Evolutionary conservation across 2,888 invertebrate genomes (phyloP), one percentile per base, ranked within the genome.

Genomic region (Blastobasis lacticolella): DNA sequence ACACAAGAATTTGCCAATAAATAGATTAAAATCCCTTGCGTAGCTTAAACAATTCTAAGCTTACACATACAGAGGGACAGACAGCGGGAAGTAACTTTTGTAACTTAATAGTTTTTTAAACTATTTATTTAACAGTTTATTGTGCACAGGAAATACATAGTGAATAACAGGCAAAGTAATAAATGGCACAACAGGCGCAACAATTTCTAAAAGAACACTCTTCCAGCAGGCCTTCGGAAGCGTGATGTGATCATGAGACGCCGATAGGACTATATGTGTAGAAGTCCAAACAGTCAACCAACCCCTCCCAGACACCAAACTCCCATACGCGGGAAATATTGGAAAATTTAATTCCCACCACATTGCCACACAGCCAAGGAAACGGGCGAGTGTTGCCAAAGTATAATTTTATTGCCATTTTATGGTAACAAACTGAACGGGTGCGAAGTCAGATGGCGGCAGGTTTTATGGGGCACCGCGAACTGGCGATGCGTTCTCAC

Each of bases 351-450:
- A 49, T 49, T 49, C 49, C 38, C 5, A 9, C 38, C 43, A 43
- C 50, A 45, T 38, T 38, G 48, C 51, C 37, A 10, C 42, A 53
- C 47, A 23, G 47, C 9, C 38, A 45, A 41, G 42, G 36, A 48
- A 50, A 48, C 54, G 45, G 7, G 45, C 10, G 8, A 6, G 40
- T 46, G 49, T 43, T 50, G 55, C 55, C 55, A 55, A 55, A 55
- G 55, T 49, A 55, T 55, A 52, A 55, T 55, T 55, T 55, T 55
- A 55, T 52, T 49, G 46, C n/a, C 42, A 45, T 52, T 52, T 55
- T 55, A 55, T 52, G 55, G 49, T 50, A 53, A 53, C 48, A 49
- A 46, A 6, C 37, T n/a, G 44, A 49, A 46, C 54, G 40, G 45
- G 44, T 50, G 50, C 44, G 38, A 9, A 9, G 23, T 45, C 10